Conservation (phyloP, 2,888 invertebrate species). For the Ceratothoa steindachneri region DNA sequence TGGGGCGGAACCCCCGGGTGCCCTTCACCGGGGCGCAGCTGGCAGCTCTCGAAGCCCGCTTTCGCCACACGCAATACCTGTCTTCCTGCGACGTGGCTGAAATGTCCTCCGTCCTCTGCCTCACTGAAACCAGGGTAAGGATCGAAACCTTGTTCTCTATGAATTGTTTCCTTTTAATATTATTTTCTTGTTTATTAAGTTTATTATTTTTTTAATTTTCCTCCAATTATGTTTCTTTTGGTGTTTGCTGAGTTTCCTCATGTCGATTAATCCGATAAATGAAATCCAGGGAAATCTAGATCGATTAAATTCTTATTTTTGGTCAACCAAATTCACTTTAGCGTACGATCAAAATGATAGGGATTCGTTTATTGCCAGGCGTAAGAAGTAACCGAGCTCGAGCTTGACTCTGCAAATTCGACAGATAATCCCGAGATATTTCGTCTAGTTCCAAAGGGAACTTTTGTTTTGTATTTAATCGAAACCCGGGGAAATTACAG, state of each 20-base stretch:
- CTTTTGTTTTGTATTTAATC: no score
- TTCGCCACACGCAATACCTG: conserved; percentile 64
- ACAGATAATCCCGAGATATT: no score
- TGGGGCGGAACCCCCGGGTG: conserved; percentile 63
- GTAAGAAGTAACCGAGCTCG: no score
- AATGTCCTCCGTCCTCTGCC: conserved; percentile 62
- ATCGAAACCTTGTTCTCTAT: background rate
- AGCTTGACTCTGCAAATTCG: no score
- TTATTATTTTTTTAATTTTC: background rate
- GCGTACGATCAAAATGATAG: no score
- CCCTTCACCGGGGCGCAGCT: conserved; percentile 70
- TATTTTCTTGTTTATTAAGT: background rate
- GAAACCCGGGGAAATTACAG: no score
- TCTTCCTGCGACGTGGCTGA: conserved; percentile 65
- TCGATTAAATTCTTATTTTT: no score
- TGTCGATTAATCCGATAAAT: background rate
- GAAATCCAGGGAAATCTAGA: no score
- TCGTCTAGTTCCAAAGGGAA: no score
- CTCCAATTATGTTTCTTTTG: background rate
- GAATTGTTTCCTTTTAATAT: background rate
- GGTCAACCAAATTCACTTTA: no score
- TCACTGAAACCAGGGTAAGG: conserved; percentile 67
- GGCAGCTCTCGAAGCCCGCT: conserved; percentile 65
- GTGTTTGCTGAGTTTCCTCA: no score
- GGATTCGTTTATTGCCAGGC: no score